Evolutionary conservation across 2,888 invertebrate species (phyloP).

Genomic region (Cantharis rustica): DNA sequence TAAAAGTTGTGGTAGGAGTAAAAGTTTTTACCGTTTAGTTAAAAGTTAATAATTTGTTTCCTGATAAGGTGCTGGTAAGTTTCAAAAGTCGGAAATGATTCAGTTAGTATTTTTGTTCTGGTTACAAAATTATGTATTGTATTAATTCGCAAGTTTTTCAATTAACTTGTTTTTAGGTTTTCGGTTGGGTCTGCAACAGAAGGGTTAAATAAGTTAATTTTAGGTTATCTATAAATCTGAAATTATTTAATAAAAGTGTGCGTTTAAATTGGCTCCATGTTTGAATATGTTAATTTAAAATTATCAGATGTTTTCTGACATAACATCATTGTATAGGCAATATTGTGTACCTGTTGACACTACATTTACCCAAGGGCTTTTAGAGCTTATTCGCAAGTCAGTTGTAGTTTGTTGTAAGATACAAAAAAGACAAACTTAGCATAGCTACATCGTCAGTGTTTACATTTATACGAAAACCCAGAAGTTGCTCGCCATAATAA

Average conservation of each 20-base stretch:
- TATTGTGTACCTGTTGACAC: not conserved
- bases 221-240: not conserved
- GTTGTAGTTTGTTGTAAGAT: not conserved
- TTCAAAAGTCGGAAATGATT: not conserved
- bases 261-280: not conserved
- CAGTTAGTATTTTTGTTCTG: not conserved
- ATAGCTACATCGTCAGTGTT: not conserved
- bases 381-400: not conserved
- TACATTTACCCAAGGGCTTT: not conserved
- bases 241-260: not conserved
- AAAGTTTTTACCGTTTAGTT: not conserved
- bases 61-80: not conserved
- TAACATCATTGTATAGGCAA: not conserved
- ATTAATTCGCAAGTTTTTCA: not conserved
- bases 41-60: not conserved
- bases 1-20: not conserved
- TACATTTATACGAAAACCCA: not conserved
- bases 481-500: not conserved
- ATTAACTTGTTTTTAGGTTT: not conserved
- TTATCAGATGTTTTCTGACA: not conserved
- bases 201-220: not conserved
- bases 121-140: not conserved
- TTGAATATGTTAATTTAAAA: not conserved
- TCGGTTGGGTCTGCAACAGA: not conserved
- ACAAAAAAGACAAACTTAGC: not conserved